Evolutionary conservation across 2,888 invertebrate species (phyloP).

Genomic region (Callinectes sapidus): DNA sequence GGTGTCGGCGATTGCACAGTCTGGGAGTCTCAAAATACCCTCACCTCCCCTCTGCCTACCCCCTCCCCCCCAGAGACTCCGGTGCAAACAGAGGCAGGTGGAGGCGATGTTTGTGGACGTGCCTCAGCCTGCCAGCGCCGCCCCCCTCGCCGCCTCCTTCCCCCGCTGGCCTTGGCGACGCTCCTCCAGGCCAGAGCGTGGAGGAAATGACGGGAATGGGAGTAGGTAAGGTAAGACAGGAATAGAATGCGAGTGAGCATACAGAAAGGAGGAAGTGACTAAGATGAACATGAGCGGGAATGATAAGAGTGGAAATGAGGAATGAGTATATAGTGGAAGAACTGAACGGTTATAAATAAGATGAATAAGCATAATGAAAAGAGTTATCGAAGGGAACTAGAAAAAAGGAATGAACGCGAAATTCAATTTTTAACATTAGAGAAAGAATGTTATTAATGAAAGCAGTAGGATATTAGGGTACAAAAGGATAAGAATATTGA

Average conservation of each 20-base stretch:
- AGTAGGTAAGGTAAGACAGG: neutral
- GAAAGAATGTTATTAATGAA: too few species aligned
- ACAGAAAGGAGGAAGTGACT: too few species aligned
- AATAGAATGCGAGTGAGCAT: neutral
- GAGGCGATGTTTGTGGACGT: slow-evolving; percentile 47
- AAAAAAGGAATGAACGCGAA: too few species aligned
- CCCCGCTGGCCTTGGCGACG: slow-evolving; percentile 41
- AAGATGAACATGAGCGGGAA: neutral
- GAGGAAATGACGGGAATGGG: neutral
- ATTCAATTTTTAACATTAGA: too few species aligned
- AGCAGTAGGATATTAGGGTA: too few species aligned
- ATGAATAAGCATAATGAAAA: too few species aligned
- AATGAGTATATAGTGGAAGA: too few species aligned
- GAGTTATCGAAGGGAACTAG: neutral
- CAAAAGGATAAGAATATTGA: too few species aligned
- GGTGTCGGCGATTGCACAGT: slow-evolving; percentile 30
- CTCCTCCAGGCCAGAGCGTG: neutral
- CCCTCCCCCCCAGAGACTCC: neutral
- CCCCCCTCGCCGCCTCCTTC: slow-evolving; percentile 2
- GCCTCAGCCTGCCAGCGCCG: slow-evolving; percentile 14
- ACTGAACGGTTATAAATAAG: too few species aligned
- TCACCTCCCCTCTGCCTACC: too few species aligned
- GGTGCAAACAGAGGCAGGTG: slow-evolving; percentile 45
- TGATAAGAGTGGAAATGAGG: neutral
- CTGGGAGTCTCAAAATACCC: slow-evolving; percentile 49